Evolutionary conservation across 2,113 vertebrate species (phyloP).

Genomic region (Condylura cristata): DNA sequence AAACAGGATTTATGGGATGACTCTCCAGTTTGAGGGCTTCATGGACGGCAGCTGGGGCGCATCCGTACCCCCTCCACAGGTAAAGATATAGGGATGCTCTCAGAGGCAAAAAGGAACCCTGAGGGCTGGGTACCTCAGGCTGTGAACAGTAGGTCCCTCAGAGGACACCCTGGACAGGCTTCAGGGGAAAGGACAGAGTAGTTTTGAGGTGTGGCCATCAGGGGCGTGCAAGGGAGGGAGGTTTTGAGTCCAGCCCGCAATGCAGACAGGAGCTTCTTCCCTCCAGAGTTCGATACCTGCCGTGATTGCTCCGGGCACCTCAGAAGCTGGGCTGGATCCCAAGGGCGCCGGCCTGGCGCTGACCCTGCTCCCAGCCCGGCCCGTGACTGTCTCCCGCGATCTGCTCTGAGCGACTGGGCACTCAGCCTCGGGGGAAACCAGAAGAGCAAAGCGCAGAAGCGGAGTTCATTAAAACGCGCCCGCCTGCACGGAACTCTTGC

Average conservation of each 20-base stretch:
- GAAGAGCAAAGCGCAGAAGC: constrained; percentile 12
- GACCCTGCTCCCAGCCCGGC: constrained; percentile 18
- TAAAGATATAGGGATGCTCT: constrained; percentile 76
- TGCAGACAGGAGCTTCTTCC: accelerated
- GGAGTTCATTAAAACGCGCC: constrained; percentile 38
- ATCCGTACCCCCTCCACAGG: constrained; percentile 82
- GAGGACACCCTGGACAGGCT: background rate
- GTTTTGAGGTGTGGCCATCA: background rate
- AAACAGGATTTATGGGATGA: constrained; percentile 88
- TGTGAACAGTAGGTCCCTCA: background rate
- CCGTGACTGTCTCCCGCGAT: background rate
- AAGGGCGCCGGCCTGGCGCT: constrained; percentile 27
- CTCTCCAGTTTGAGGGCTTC: constrained; percentile 88
- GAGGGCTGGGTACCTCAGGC: background rate
- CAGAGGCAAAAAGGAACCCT: constrained; percentile 20
- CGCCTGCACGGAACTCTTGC: constrained; percentile 33
- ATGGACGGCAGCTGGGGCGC: constrained; percentile 86
- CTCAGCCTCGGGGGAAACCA: background rate
- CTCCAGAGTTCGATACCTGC: too few relatives aligned
- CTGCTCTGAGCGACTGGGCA: background rate
- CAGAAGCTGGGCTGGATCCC: background rate
- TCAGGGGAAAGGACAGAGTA: background rate
- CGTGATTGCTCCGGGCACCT: accelerated
- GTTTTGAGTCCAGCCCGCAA: background rate
- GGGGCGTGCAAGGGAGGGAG: accelerated